Conservation (phyloP, 2,888 invertebrate genomes). For the Drosophila prostipennis region DNA sequence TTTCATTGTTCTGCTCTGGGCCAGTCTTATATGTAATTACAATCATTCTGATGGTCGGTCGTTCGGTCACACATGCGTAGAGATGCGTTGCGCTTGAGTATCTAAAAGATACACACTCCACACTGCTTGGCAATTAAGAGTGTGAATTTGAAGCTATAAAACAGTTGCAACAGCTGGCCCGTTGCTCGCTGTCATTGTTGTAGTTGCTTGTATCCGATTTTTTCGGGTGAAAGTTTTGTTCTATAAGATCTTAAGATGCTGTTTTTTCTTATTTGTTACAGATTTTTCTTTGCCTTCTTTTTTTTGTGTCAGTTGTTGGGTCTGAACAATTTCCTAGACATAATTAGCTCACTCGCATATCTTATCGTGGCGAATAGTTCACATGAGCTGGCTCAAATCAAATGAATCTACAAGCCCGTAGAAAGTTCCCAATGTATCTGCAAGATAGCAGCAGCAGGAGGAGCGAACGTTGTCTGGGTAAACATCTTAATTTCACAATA, state of each 20-base stretch:
- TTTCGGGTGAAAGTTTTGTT: constrained; percentile 76
- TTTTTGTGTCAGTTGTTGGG: constrained; percentile 53
- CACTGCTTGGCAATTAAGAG: constrained; percentile 70
- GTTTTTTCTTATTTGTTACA: constrained; percentile 55
- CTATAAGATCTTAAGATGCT: constrained; percentile 59
- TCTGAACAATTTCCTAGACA: constrained; percentile 59
- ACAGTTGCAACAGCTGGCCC: constrained; percentile 65
- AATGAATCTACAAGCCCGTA: constrained; percentile 39
- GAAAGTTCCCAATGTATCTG: constrained; percentile 66
- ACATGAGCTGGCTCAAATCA: constrained; percentile 47
- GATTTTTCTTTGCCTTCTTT: constrained; percentile 55
- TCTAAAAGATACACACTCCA: constrained; percentile 24
- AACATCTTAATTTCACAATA: constrained; percentile 77
- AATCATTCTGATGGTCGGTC: constrained; percentile 57
- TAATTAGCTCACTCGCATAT: constrained; percentile 72
- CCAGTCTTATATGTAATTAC: constrained; percentile 24
- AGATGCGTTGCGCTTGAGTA: constrained; percentile 58
- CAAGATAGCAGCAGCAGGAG: constrained; percentile 22
- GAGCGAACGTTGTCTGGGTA: constrained; percentile 31
- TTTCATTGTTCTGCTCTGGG: constrained; percentile 67
- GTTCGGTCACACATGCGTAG: constrained; percentile 46
- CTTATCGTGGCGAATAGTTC: constrained; percentile 70
- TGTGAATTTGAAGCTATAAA: constrained; percentile 75
- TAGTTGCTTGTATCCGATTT: constrained; percentile 39
- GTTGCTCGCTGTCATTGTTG: constrained; percentile 44